Evolutionary conservation across 2,113 vertebrate genomes (phyloP).

Genomic region (Cairina moschata): DNA sequence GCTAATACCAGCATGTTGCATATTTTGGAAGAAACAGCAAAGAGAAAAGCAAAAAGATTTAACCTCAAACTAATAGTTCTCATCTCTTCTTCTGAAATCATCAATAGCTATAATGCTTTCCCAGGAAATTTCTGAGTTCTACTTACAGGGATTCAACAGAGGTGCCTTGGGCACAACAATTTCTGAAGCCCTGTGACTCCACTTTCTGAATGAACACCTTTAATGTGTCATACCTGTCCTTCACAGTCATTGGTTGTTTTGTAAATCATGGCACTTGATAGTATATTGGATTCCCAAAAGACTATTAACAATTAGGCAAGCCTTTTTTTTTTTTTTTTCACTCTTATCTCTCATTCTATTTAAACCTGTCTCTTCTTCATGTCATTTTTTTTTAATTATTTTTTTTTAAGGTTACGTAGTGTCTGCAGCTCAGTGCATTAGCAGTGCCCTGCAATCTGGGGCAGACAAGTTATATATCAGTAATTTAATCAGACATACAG

Average conservation of each 20-base stretch:
- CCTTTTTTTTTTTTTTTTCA: background rate
- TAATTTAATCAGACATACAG: slow-evolving; percentile 54
- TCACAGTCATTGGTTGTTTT: background rate
- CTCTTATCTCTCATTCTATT: background rate
- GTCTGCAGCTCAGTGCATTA: slow-evolving; percentile 29
- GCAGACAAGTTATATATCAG: slow-evolving; percentile 34
- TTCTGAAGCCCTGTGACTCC: background rate
- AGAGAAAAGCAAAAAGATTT: background rate
- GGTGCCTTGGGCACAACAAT: background rate
- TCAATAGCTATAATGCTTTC: background rate
- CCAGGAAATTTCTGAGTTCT: background rate
- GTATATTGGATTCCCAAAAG: background rate
- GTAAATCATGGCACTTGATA: background rate
- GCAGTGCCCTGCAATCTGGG: background rate
- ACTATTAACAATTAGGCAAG: background rate
- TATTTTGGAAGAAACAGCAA: background rate
- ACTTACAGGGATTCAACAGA: background rate
- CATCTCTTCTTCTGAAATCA: background rate
- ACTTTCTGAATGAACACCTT: background rate
- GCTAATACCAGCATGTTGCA: background rate
- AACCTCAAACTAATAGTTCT: background rate
- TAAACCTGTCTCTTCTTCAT: background rate
- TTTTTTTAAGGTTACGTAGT: background rate
- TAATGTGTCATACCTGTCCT: background rate
- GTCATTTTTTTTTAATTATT: background rate